Evolutionary conservation across 2,888 invertebrate genomes (phyloP).

Genomic region (Petrolisthes cinctipes): DNA sequence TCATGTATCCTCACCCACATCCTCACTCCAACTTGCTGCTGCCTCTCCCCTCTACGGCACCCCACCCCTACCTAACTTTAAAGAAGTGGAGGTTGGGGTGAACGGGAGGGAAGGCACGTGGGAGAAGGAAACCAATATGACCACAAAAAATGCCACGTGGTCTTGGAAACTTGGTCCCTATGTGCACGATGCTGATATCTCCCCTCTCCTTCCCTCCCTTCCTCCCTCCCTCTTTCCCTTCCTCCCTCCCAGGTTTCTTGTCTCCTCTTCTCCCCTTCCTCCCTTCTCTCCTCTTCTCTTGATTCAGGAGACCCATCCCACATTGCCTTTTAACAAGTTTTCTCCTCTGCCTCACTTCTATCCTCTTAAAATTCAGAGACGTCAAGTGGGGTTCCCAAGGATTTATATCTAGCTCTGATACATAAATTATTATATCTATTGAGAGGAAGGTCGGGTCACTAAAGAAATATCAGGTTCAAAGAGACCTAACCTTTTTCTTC

Average conservation of each 20-base stretch:
- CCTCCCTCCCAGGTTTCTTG: not conserved
- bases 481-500: not conserved
- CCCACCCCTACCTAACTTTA: no score
- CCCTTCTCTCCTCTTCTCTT: not conserved
- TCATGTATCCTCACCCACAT: no score
- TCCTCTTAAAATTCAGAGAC: not conserved
- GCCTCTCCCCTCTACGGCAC: no score
- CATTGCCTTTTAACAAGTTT: not conserved
- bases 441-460: not conserved
- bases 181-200: not conserved
- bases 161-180: no score
- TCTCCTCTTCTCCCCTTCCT: not conserved
- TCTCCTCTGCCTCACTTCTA: not conserved
- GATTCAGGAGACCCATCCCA: not conserved
- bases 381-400: not conserved
- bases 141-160: no score
- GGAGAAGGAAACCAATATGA: no score
- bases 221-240: not conserved
- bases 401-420: not conserved
- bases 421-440: not conserved
- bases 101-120: no score
- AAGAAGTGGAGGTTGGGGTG: no score
- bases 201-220: conserved; percentile 21
- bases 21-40: no score
- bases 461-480: not conserved